Evolutionary conservation across 2,113 vertebrate species (phyloP), one percentile per base, ranked within the genome.

Genomic region (Pangasianodon gigas): DNA sequence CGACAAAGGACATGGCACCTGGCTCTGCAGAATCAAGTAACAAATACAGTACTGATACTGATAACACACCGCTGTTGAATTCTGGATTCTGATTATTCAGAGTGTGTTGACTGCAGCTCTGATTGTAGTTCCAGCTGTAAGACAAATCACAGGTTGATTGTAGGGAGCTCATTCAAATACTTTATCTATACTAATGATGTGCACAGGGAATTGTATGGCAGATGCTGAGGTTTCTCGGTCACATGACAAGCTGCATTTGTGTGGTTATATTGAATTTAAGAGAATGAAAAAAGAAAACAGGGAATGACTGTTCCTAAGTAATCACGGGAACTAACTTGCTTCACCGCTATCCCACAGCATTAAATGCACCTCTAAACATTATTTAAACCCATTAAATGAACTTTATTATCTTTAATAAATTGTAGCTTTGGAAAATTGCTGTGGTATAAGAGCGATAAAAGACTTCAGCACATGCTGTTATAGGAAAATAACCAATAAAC

Each of bases 1-100:
- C 93, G 98, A 99, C 90, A 96, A 97, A 92, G 97, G 96, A 21
- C 97, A 97, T 4, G 97, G 98, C 62, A 96, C 95, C 83, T 99
- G 98, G 98, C 96, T 99, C 0, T 99, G 98, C 95, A 97, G 97
- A 93, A 97, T 99, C 93, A 99, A 97, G 98, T 99, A 95, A 86
- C 95, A 65, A 62, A 37, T 32, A 7, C 7, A 8, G 10, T 56
- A 54, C 51, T 32, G 52, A 51, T 51, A 11, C 21, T 26, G 44
- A 26, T 24, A 46, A 79, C 3, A 13, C 71, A 19, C 32, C 6
- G 41, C 41, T 75, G 37, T 10, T 75, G 44, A 51, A 80, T 80
- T 51, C 24, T n/a, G 77, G 21, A 10, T 75, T 8, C 37, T 24
- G 41, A 75, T 75, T 24, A 71, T 32, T 71, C 69, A 2, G 67